Conservation (phyloP, 2,888 invertebrate genomes). For the Balanococcus diminutus region DNA sequence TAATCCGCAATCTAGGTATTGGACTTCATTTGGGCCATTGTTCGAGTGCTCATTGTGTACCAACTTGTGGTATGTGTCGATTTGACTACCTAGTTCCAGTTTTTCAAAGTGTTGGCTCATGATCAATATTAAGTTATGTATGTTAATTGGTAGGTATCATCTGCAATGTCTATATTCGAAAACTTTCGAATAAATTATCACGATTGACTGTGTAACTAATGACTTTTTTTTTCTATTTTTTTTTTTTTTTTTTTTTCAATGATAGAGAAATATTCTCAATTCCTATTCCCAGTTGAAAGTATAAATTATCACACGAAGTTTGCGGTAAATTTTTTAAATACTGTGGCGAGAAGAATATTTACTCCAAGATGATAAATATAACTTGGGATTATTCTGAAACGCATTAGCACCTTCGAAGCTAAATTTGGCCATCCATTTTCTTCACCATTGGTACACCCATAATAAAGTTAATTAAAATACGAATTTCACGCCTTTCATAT, state of each 20-base stretch:
- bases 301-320: neutral
- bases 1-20: constrained; percentile 29
- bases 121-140: neutral
- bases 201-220: constrained; percentile 6
- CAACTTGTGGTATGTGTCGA: neutral
- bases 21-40: constrained; percentile 32
- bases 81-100: neutral
- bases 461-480: constrained; percentile 5
- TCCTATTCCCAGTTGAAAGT: neutral
- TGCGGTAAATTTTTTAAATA: neutral
- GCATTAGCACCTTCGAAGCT: neutral
- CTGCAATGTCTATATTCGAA: neutral
- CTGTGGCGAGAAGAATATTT: neutral
- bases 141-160: constrained; percentile 37
- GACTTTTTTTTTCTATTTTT: neutral
- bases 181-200: constrained; percentile 31
- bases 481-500: constrained; percentile 36
- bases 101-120: neutral
- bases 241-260: neutral
- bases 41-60: neutral
- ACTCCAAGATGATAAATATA: neutral
- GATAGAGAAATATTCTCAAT: no score
- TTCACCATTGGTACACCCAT: neutral
- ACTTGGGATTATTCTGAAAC: neutral
- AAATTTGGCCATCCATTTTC: neutral